A percentile compares a stretch with the other conserved stretches of the same genome.
Conservation (phyloP, 2,113 vertebrate genomes). For the Daboia siamensis region DNA sequence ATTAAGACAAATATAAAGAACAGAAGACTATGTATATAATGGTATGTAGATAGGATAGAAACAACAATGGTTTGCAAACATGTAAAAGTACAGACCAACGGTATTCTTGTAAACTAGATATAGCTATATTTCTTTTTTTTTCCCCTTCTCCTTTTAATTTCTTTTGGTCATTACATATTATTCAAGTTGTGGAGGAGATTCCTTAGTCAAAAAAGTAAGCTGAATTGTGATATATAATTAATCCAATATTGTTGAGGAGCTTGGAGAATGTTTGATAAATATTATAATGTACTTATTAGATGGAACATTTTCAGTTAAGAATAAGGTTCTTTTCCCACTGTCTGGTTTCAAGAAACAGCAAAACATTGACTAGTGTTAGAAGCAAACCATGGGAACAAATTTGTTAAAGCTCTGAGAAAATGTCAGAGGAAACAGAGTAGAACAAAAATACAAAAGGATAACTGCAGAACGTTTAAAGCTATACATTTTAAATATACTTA, state of each 20-base stretch:
- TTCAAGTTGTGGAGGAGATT: neutral
- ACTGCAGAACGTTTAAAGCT: neutral
- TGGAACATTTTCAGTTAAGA: neutral
- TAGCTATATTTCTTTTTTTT: neutral
- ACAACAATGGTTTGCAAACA: neutral
- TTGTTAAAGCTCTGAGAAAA: constrained; percentile 47
- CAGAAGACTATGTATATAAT: neutral
- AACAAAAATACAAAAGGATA: constrained; percentile 16
- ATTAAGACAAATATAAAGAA: neutral
- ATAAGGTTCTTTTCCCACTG: constrained; percentile 49
- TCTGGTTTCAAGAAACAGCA: constrained; percentile 50
- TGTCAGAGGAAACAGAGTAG: constrained; percentile 45
- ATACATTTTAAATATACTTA: neutral
- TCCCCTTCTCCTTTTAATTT: neutral
- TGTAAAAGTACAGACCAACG: neutral
- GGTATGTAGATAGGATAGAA: neutral
- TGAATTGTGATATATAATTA: neutral
- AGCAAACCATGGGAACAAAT: constrained; percentile 23
- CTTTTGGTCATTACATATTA: neutral
- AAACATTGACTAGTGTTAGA: constrained; percentile 25
- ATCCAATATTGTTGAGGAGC: neutral
- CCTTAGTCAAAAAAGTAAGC: neutral
- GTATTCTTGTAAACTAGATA: neutral
- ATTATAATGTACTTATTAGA: neutral
- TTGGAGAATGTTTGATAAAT: neutral